Conservation (phyloP, 2,888 invertebrate species). For the Eulithis testata region DNA sequence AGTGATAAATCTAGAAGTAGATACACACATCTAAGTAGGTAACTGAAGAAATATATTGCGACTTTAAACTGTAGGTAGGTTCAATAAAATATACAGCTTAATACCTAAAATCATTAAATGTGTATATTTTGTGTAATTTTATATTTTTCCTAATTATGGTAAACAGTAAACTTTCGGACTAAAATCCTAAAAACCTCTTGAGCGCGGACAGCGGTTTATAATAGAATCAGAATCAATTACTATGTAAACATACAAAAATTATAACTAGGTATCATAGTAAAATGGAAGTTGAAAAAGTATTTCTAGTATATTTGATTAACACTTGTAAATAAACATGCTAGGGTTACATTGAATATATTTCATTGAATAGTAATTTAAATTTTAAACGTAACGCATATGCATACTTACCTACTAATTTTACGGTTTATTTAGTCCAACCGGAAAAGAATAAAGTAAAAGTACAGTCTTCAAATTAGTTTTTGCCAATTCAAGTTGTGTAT, state of each 20-base stretch:
- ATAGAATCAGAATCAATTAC: slow-evolving; percentile 8
- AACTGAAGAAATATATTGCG: slow-evolving; percentile 25
- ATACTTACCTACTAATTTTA: no score
- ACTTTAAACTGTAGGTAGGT: slow-evolving; percentile 20
- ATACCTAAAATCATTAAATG: slow-evolving; percentile 18
- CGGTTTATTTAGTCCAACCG: no score
- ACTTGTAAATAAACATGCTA: slow-evolving; percentile 30
- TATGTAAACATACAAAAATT: slow-evolving; percentile 15
- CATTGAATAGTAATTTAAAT: slow-evolving; percentile 10
- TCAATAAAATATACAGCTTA: slow-evolving; percentile 28
- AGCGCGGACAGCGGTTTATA: slow-evolving; percentile 26
- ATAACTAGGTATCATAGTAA: slow-evolving; percentile 28
- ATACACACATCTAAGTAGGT: slow-evolving; percentile 12
- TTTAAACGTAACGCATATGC: neutral
- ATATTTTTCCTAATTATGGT: slow-evolving; percentile 2
- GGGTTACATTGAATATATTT: slow-evolving; percentile 18
- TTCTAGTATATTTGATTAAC: slow-evolving; percentile 30
- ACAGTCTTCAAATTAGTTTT: no score
- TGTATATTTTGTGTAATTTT: slow-evolving; percentile 22
- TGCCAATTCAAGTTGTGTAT: no score
- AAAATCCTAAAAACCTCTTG: slow-evolving; percentile 23
- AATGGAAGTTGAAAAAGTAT: slow-evolving; percentile 11
- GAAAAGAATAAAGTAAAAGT: no score
- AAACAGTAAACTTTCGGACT: slow-evolving; percentile 17
- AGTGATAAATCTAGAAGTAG: slow-evolving; percentile 46